Evolutionary conservation across 2,797 vertebrate genomes (phyloP).

Genomic region (Nannoperca obscura): DNA sequence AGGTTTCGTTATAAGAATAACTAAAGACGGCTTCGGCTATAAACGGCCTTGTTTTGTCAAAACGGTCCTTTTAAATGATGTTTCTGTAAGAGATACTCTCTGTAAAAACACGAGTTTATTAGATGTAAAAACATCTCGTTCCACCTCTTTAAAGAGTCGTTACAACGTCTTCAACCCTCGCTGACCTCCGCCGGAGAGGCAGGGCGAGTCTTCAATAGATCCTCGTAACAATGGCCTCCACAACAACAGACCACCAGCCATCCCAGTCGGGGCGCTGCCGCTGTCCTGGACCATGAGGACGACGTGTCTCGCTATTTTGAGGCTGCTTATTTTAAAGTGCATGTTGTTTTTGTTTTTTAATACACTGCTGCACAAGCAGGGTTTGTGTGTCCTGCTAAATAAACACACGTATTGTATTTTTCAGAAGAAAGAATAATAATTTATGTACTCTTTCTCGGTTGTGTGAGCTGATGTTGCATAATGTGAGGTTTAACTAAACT

Average conservation of each 20-base stretch:
- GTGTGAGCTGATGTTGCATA: neutral
- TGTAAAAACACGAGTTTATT: conserved; percentile 44
- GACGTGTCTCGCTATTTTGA: conserved; percentile 59
- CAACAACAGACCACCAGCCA: conserved; percentile 83
- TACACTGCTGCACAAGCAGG: neutral
- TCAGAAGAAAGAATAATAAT: neutral
- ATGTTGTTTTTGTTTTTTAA: too few relatives aligned
- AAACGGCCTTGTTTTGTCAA: conserved; percentile 26
- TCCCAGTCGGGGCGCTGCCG: conserved; percentile 74
- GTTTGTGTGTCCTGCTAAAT: neutral
- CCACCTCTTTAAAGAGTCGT: conserved; percentile 68
- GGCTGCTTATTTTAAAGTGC: neutral
- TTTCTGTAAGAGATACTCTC: conserved; percentile 13
- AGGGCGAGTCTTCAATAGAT: conserved; percentile 63
- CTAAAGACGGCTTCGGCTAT: neutral
- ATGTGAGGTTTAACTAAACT: neutral
- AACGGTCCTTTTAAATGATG: conserved; percentile 1
- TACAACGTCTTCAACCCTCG: conserved; percentile 73
- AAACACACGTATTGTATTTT: neutral
- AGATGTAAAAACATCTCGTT: conserved; percentile 44
- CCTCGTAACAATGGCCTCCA: conserved; percentile 76
- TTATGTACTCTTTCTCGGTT: neutral
- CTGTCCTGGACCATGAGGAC: conserved; percentile 62
- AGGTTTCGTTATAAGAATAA: conserved; percentile 31
- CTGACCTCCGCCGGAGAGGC: conserved; percentile 73